Conservation (phyloP, 2,888 invertebrate species). For the Drosophila nr. perissopoda region DNA sequence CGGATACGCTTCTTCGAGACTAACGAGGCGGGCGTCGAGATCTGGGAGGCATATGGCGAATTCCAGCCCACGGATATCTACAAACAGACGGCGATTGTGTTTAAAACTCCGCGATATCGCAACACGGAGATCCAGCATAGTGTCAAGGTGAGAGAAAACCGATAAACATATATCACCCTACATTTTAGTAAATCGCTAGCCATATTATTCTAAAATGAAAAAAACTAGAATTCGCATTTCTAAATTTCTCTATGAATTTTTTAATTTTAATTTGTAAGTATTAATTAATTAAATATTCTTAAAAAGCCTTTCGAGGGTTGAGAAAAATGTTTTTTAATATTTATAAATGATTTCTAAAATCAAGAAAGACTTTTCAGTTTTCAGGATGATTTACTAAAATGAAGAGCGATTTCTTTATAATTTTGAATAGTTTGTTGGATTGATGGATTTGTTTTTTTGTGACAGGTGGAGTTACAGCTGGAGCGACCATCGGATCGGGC, state of each 20-base stretch:
- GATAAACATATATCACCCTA: not conserved
- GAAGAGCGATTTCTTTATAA: not conserved
- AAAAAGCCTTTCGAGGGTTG: too few relatives aligned
- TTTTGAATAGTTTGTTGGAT: not conserved
- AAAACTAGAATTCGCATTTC: too few relatives aligned
- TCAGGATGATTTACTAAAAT: too few relatives aligned
- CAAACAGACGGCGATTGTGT: conserved; percentile 94
- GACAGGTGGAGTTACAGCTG: conserved; percentile 91
- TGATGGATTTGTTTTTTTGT: not conserved
- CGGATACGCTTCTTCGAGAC: conserved; percentile 94
- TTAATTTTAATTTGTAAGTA: too few relatives aligned
- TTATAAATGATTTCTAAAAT: too few relatives aligned
- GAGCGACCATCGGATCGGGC: conserved; percentile 93
- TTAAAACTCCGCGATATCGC: conserved; percentile 91
- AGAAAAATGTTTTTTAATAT: too few relatives aligned
- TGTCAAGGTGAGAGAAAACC: conserved; percentile 86
- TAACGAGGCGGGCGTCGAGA: conserved; percentile 86
- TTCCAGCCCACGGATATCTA: conserved; percentile 92
- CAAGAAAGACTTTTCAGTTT: too few relatives aligned
- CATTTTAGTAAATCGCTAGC: too few relatives aligned
- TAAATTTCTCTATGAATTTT: too few relatives aligned
- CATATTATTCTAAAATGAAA: too few relatives aligned
- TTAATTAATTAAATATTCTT: too few relatives aligned
- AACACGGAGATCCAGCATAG: conserved; percentile 88
- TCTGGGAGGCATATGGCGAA: conserved; percentile 94